Evolutionary conservation across 2,888 invertebrate genomes (phyloP).

Genomic region (Zhengitettix transpicula): DNA sequence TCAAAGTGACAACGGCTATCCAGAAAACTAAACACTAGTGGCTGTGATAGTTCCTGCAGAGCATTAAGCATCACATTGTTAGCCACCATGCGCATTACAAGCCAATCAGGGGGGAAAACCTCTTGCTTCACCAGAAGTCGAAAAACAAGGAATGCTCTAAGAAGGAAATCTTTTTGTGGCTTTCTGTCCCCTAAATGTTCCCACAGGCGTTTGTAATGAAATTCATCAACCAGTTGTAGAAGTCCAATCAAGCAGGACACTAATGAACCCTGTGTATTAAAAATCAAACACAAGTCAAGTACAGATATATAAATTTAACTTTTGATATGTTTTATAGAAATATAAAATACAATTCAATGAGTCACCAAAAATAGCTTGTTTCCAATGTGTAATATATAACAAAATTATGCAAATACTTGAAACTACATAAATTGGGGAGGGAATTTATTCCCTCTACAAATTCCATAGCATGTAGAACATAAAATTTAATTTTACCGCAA

Average conservation of each 20-base stretch:
- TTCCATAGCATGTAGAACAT: too few species aligned
- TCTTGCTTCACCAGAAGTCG: constrained; percentile 62
- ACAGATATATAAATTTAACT: too few species aligned
- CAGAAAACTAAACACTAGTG: constrained; percentile 67
- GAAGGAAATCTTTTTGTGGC: constrained; percentile 70
- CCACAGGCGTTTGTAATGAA: constrained; percentile 76
- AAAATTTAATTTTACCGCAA: too few species aligned
- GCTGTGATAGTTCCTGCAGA: constrained; percentile 74
- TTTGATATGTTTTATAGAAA: too few species aligned
- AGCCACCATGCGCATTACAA: constrained; percentile 73
- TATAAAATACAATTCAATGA: too few species aligned
- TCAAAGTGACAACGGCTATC: constrained; percentile 56
- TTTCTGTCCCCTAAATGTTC: constrained; percentile 62
- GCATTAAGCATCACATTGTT: constrained; percentile 74
- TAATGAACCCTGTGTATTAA: constrained; percentile 48
- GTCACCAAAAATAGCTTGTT: too few species aligned
- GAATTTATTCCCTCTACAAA: too few species aligned
- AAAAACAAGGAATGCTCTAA: constrained; percentile 65
- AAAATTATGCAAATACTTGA: too few species aligned
- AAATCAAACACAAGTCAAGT: too few species aligned
- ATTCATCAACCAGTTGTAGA: constrained; percentile 70
- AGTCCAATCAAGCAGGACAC: constrained; percentile 76
- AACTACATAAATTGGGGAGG: too few species aligned
- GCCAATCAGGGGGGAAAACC: constrained; percentile 78
- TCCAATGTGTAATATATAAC: too few species aligned